These are phyloP conservation scores for Bolinopsis microptera DNA, from an alignment of 37 sponge, comb jelly and placozoan species.

Conservation along the genomic window DNA sequence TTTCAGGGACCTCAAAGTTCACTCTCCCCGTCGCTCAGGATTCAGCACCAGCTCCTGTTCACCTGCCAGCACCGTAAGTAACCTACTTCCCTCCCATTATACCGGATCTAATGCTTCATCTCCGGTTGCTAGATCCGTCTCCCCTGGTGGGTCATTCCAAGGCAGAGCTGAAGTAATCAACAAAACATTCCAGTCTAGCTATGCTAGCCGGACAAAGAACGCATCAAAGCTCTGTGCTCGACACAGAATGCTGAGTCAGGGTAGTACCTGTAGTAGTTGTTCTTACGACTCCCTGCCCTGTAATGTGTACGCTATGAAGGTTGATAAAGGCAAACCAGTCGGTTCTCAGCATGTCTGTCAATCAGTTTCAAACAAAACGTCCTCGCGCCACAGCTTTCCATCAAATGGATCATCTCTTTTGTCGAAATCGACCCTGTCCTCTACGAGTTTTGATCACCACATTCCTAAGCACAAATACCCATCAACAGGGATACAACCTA, in stretches of 20 bases:
- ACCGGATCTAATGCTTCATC: background rate
- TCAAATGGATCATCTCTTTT: background rate
- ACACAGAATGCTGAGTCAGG: background rate
- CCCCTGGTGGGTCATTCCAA: background rate
- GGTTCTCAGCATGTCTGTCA: background rate
- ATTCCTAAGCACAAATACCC: background rate
- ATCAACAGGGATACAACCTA: background rate
- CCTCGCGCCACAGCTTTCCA: background rate
- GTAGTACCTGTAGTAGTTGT: background rate
- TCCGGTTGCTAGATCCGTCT: background rate
- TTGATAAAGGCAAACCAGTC: background rate
- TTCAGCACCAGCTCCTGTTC: background rate
- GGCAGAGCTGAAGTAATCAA: background rate
- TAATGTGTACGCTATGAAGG: background rate
- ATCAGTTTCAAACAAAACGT: background rate
- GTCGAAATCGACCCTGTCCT: background rate
- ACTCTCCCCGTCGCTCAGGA: background rate
- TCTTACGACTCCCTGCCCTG: background rate
- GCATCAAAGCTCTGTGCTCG: background rate
- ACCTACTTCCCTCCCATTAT: background rate
- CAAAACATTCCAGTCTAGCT: background rate
- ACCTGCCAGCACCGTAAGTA: background rate
- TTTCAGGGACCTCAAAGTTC: slow-evolving; percentile 34
- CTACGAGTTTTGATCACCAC: background rate
- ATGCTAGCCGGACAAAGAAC: background rate